phyloP scores from a whole-genome alignment of 1,140 invertebrate genomes.

The Cherax destructor region DNA sequence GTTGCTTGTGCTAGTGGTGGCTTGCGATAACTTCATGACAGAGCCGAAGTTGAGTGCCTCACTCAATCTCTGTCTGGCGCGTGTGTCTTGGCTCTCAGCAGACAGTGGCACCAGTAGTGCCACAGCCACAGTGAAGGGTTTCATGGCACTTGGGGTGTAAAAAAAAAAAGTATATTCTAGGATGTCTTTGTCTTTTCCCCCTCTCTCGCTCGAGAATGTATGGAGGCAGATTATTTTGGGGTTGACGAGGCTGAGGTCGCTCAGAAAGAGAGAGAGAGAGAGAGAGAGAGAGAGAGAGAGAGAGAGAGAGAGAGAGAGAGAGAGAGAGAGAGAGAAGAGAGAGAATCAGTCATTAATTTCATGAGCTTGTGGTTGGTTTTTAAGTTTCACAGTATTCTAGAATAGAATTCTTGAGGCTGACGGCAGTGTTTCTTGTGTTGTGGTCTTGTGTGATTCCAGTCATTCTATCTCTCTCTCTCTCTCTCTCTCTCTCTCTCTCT shows the following conservation, averaged over 20 bases:
- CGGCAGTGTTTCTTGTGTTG: not conserved
- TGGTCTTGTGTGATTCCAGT: not conserved
- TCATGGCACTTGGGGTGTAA: not conserved
- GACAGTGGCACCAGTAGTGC: not conserved
- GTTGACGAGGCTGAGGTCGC: not conserved
- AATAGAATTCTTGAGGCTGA: not conserved
- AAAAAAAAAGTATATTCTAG: no score
- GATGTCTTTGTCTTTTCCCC: no score
- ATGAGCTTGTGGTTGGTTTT: not conserved
- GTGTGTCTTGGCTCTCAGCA: not conserved
- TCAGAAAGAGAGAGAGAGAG: constrained; percentile 9
- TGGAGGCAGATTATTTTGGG: no score
- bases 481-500: no score
- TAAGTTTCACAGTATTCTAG: not conserved
- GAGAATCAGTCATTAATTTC: not conserved
- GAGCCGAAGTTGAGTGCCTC: not conserved
- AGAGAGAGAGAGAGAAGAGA: constrained; percentile 19
- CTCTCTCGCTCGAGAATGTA: no score
- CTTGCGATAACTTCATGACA: not conserved
- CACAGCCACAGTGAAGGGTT: not conserved
- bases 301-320: constrained; percentile 19
- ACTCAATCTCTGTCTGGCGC: not conserved
- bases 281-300: not conserved
- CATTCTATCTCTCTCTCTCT: no score
- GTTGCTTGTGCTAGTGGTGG: no score